A percentile compares a stretch with the other conserved stretches of the same genome.
These are phyloP conservation scores for Napeogenes sylphis DNA, from an alignment of 2,888 invertebrate genomes.

Conservation along the genomic window DNA sequence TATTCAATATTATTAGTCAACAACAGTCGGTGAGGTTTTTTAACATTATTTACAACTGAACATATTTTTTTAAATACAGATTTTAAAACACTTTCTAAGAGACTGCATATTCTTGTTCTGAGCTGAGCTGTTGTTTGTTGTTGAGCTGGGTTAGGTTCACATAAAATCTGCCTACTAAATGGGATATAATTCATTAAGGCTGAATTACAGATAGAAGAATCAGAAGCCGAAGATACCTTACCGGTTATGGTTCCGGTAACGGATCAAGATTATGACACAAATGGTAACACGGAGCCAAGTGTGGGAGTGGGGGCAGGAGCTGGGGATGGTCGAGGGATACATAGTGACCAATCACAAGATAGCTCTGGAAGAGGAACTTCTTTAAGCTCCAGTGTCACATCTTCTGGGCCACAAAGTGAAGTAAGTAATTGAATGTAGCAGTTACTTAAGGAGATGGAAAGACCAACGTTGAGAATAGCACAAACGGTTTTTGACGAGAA, in stretches of 20 bases:
- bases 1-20: conserved; percentile 60
- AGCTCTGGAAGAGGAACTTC: conserved; percentile 67
- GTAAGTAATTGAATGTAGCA: conserved; percentile 35
- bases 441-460: not conserved
- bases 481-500: not conserved
- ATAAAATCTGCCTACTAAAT: not conserved
- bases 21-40: conserved; percentile 50
- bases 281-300: conserved; percentile 50
- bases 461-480: not conserved
- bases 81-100: not conserved
- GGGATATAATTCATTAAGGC: not conserved
- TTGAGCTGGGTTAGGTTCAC: not conserved
- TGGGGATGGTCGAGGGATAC: conserved; percentile 68
- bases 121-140: too few species aligned
- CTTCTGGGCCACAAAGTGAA: conserved; percentile 57
- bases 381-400: conserved; percentile 56
- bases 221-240: conserved; percentile 24
- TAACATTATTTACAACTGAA: not conserved
- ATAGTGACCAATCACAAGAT: conserved; percentile 65
- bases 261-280: conserved; percentile 50
- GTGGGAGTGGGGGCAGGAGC: conserved; percentile 57
- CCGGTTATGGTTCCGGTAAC: conserved; percentile 35
- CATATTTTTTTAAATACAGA: too few species aligned
- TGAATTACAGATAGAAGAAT: conserved; percentile 22
- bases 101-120: not conserved